These are phyloP conservation scores for Folsomia manolachei DNA, from an alignment of 2,888 invertebrate genomes.

Conservation along the genomic window DNA sequence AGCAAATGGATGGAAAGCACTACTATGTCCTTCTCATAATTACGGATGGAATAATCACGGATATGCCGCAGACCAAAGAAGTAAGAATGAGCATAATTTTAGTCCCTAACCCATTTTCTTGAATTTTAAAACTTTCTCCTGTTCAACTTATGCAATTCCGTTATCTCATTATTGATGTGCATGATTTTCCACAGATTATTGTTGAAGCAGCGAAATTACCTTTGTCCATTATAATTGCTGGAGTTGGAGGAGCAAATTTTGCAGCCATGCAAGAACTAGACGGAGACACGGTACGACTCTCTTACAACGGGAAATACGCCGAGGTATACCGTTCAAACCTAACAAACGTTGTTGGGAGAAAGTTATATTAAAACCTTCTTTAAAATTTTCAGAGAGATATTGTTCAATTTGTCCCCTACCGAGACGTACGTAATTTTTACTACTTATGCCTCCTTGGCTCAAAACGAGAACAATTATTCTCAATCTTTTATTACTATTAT, in stretches of 20 bases:
- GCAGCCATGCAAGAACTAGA: slow-evolving; percentile 60
- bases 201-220: slow-evolving; percentile 60
- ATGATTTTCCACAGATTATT: slow-evolving; percentile 53
- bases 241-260: slow-evolving; percentile 60
- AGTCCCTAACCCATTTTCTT: neutral
- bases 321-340: too few species aligned
- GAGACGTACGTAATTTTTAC: too few species aligned
- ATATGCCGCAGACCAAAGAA: slow-evolving; percentile 59
- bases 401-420: slow-evolving; percentile 61
- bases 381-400: slow-evolving; percentile 57
- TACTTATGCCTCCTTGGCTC: slow-evolving; percentile 32
- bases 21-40: slow-evolving; percentile 60
- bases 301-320: slow-evolving; percentile 55
- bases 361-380: neutral
- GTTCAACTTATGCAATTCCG: too few species aligned
- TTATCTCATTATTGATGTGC: too few species aligned
- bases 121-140: neutral
- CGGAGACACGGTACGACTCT: slow-evolving; percentile 54
- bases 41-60: slow-evolving; percentile 61
- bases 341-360: too few species aligned
- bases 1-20: slow-evolving; percentile 53
- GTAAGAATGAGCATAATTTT: slow-evolving; percentile 51
- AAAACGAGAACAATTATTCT: neutral
- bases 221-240: slow-evolving; percentile 63
- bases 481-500: too few species aligned